Conservation (phyloP, 2,888 invertebrate species). For the Noctua comes region DNA sequence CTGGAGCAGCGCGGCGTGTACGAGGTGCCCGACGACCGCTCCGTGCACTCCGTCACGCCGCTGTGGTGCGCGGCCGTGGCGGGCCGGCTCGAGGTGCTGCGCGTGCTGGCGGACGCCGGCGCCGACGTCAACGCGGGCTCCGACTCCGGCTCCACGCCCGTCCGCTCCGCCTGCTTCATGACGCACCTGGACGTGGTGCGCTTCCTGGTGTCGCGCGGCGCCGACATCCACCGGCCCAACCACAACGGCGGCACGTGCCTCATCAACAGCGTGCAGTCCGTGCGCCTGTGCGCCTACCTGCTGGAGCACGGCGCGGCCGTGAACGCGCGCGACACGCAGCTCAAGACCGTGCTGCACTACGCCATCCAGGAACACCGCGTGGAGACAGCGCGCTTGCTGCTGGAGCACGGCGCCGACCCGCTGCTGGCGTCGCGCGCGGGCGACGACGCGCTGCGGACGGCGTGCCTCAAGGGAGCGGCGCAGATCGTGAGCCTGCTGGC, state of each 20-base stretch:
- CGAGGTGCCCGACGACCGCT: conserved; percentile 94
- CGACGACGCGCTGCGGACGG: conserved; percentile 97
- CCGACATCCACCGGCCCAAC: conserved; percentile 96
- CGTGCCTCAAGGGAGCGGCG: conserved; percentile 93
- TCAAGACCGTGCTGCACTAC: conserved; percentile 97
- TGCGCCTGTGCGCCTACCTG: conserved; percentile 94
- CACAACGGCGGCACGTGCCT: conserved; percentile 98
- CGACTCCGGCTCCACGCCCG: conserved; percentile 97
- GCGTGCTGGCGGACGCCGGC: conserved; percentile 94
- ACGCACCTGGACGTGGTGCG: conserved; percentile 95
- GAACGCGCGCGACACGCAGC: conserved; percentile 96
- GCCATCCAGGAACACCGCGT: conserved; percentile 94
- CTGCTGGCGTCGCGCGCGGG: conserved; percentile 94
- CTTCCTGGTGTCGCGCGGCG: conserved; percentile 94
- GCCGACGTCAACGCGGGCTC: conserved; percentile 96
- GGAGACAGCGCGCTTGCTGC: conserved; percentile 95
- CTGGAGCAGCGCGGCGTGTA: conserved; percentile 96
- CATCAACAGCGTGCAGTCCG: conserved; percentile 97
- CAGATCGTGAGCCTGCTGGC: conserved; percentile 92
- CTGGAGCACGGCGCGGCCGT: conserved; percentile 94
- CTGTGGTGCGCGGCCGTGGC: conserved; percentile 98
- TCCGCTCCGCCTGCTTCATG: conserved; percentile 98
- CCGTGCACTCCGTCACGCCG: conserved; percentile 95
- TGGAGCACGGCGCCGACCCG: conserved; percentile 95
- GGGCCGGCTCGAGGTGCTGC: conserved; percentile 94